Conservation (phyloP, 2,113 vertebrate species). For the Oophaga pumilio region DNA sequence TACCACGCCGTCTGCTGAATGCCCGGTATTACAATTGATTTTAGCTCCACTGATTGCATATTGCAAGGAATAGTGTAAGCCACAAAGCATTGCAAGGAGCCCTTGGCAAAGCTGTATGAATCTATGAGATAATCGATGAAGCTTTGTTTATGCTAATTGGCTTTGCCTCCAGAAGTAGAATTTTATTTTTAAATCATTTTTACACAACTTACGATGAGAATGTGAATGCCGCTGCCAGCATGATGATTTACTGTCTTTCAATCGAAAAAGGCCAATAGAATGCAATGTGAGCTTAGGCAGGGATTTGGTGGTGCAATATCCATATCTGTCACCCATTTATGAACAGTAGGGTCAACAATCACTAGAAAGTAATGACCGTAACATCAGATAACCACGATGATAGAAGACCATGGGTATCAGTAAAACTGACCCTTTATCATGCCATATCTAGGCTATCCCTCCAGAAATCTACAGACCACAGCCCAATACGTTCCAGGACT, state of each 20-base stretch:
- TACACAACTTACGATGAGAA: constrained; percentile 23
- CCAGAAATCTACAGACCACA: too few species aligned
- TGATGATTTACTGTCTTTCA: background rate
- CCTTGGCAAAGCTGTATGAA: constrained; percentile 39
- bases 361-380: too few species aligned
- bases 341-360: too few species aligned
- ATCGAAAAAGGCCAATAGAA: background rate
- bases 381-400: too few species aligned
- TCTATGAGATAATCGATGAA: constrained; percentile 40
- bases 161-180: constrained; percentile 31
- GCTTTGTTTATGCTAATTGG: constrained; percentile 53
- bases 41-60: constrained; percentile 50
- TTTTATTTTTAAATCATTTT: constrained; percentile 36
- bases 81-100: constrained; percentile 24
- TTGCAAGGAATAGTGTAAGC: constrained; percentile 30
- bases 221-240: background rate
- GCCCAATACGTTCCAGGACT: too few species aligned
- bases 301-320: too few species aligned
- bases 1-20: constrained; percentile 31
- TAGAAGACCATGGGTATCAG: too few species aligned
- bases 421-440: too few species aligned
- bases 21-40: constrained; percentile 46
- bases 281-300: background rate
- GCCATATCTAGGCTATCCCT: too few species aligned
- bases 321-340: too few species aligned